Base-by-base conservation (phyloP, 2,113 vertebrate species). In the Gorsachius goisagi region DNA sequence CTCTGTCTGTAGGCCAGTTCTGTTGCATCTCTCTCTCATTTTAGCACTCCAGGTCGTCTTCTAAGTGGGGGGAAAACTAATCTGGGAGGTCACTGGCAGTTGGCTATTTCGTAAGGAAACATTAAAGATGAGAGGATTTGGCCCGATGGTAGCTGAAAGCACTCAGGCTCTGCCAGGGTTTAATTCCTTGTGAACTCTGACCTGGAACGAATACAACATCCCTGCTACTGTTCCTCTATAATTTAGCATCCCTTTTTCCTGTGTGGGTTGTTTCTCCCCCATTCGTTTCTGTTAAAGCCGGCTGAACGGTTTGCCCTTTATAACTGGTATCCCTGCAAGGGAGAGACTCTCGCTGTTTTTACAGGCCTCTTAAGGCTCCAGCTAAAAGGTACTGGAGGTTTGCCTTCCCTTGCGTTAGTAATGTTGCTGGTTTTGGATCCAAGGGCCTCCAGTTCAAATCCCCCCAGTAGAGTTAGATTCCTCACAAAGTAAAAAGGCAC, bases 161-260 rank as follows among this genome's bases (percentile, higher is more conserved):
- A 7, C 67, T 85, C 16, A 5, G 23, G 28, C n/a, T 72, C 41
- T 82, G 83, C 90, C 94, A 93, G 92, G 58, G 58, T 62, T 87
- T 85, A 91, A 92, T 94, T 92, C 90, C 71, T 16, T 33, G 23
- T 88, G 88, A 95, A 93, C 90, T 95, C 86, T 77, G 75, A 93
- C 83, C 93, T 96, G 76, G 62, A 93, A 76, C 91, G 69, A 86
- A 82, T 22, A 80, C 71, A 85, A 60, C 58, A 45, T 66, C 18
- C 4, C 1, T 73, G 96, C 95, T 97, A 95, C 95, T 63, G 93
- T 96, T 97, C 50, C 80, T 88, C 80, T 81, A 30, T 91, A 96
- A 95, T 89, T 80, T 80, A 94, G 86, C 91, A 71, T 95, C 81
- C 71, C 37, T 73, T 94, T 91, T 97, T 91, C 84, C 91, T 79